Conservation (phyloP, 2,888 invertebrate genomes). For the Athalia cordata region DNA sequence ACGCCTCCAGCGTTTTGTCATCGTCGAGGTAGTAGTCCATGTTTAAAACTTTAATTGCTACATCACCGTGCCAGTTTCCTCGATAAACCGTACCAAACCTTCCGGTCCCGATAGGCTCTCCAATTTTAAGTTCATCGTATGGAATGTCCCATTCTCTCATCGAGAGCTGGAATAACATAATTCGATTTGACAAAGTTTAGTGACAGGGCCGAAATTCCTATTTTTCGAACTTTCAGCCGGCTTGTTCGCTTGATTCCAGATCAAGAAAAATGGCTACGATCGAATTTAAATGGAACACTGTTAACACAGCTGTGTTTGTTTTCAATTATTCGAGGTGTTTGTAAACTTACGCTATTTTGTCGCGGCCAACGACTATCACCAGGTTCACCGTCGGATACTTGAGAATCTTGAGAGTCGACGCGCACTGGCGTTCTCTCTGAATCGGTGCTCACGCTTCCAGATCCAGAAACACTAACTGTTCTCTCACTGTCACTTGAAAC, state of each 20-base stretch:
- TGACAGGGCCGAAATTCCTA: too few relatives aligned
- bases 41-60: slow-evolving; percentile 96
- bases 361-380: slow-evolving; percentile 81
- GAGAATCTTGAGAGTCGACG: slow-evolving; percentile 89
- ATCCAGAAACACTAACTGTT: slow-evolving; percentile 83
- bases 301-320: neutral
- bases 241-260: neutral
- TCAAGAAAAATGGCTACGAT: neutral
- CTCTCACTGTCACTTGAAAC: slow-evolving; percentile 82
- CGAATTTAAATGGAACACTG: too few relatives aligned
- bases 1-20: slow-evolving; percentile 91
- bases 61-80: slow-evolving; percentile 98
- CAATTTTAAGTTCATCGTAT: slow-evolving; percentile 92
- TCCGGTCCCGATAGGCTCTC: slow-evolving; percentile 92
- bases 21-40: slow-evolving; percentile 93
- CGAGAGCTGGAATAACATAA: slow-evolving; percentile 78
- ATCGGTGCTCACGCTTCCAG: slow-evolving; percentile 84
- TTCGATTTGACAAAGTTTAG: neutral
- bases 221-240: neutral
- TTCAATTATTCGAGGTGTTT: slow-evolving; percentile 6
- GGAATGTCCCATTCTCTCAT: slow-evolving; percentile 99
- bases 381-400: slow-evolving; percentile 80
- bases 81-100: slow-evolving; percentile 96
- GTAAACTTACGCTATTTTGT: slow-evolving; percentile 84
- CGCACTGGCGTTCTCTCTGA: slow-evolving; percentile 88